Evolutionary conservation across 2,113 vertebrate genomes (phyloP).

Genomic region (Arvicanthis niloticus): DNA sequence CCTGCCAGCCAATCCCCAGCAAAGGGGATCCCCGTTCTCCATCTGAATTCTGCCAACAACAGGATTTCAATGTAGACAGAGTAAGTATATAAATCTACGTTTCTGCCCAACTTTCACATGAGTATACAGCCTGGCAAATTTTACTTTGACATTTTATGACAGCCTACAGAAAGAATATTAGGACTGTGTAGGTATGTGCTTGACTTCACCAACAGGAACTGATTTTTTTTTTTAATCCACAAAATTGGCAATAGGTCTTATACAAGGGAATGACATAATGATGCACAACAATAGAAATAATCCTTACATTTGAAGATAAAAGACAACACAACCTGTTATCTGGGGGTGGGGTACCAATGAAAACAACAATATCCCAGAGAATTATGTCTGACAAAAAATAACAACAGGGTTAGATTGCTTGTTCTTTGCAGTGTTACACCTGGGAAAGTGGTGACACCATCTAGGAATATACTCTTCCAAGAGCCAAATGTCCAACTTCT

Average conservation of each 20-base stretch:
- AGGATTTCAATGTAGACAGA: neutral
- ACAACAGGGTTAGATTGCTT: neutral
- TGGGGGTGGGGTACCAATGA: fast-evolving
- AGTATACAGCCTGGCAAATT: neutral
- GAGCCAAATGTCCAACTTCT: no score
- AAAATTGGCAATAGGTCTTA: neutral
- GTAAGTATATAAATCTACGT: neutral
- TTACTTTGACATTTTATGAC: neutral
- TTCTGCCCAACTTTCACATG: neutral
- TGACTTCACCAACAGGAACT: neutral
- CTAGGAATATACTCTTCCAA: neutral
- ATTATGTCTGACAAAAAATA: fast-evolving
- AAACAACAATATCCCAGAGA: neutral
- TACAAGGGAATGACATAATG: neutral
- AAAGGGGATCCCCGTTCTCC: fast-evolving
- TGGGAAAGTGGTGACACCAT: neutral
- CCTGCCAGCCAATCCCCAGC: no score
- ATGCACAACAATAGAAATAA: neutral
- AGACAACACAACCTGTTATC: neutral
- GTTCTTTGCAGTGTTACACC: neutral
- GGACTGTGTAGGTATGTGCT: no score
- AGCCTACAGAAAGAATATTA: neutral
- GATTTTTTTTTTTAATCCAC: neutral
- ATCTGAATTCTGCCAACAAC: neutral
- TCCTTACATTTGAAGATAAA: neutral